Evolutionary conservation across 2,113 vertebrate genomes (phyloP), one percentile per base, ranked within the genome.

Genomic region (Mormyrus iriodes): DNA sequence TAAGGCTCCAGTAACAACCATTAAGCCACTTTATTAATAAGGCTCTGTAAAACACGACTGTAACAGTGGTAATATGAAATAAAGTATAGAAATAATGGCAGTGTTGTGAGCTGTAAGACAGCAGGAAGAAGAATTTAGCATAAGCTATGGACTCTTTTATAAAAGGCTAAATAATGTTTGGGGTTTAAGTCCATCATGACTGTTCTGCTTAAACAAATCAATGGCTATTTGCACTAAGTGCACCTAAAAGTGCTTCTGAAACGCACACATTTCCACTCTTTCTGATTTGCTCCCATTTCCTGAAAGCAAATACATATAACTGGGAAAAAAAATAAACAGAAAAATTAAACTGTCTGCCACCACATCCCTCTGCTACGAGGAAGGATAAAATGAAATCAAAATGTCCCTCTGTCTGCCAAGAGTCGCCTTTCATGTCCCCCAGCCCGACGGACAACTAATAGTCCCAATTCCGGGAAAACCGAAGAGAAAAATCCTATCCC

Each of bases 381-480:
- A 17, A 39, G 49, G 13, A 86, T 35, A 86, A 86, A 19, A 55
- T 55, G 31, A 86, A 65, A 73, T 46, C 21, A 51, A 90, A 58
- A 55, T 17, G 58, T 84, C 88, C 85, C 88, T 42, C 73, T 46
- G 52, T 90, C 55, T 88, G 49, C 44, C 31, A 73, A 92, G 92
- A 93, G 91, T 95, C 94, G 91, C 88, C 92, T 95, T 94, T 94
- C 94, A 93, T 88, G 85, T 89, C 52, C 73, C 86, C 90, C 86
- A 69, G 88, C 88, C 90, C 91, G 90, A 90, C 69, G 82, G 90
- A 92, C 89, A 89, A 86, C 55, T 91, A 92, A 87, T 69, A 91
- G 82, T 90, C 90, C 84, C 53, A 21, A 92, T 96, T 96, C 94
- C 94, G 90, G 95, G 94, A 96, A 96, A 92, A 82, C 44, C 90